Percentiles rank a stretch among this genome's conserved stretches.
Evolutionary conservation across 1,140 invertebrate genomes (phyloP).

Genomic region (Lepidotrigona ventralis): DNA sequence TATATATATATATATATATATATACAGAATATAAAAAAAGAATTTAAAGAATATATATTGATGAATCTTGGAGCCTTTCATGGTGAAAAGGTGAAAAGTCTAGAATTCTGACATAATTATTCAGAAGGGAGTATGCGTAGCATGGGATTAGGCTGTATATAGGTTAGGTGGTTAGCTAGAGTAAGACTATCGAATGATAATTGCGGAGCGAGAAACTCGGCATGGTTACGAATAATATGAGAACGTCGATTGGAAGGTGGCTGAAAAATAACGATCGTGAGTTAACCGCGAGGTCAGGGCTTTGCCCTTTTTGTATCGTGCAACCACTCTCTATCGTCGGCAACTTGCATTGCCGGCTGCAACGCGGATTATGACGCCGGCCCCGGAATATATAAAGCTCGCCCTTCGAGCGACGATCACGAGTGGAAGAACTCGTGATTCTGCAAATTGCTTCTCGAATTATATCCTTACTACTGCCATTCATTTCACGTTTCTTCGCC

Average conservation of each 20-base stretch:
- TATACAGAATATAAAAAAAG: too few relatives aligned
- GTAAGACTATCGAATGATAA: constrained; percentile 40
- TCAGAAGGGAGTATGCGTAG: neutral
- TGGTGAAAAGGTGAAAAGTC: too few relatives aligned
- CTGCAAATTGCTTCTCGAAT: constrained; percentile 56
- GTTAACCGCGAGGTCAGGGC: constrained; percentile 60
- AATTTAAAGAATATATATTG: too few relatives aligned
- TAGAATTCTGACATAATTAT: too few relatives aligned
- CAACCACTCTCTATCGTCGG: constrained; percentile 18
- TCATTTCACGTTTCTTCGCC: neutral
- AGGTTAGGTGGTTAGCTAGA: too few relatives aligned
- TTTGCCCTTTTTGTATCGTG: constrained; percentile 41
- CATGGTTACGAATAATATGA: constrained; percentile 40
- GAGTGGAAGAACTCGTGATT: constrained; percentile 51
- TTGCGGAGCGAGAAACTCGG: constrained; percentile 49
- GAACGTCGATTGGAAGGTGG: constrained; percentile 24
- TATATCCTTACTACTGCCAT: constrained; percentile 39
- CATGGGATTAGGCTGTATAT: neutral
- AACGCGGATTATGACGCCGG: constrained; percentile 37
- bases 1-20: too few relatives aligned
- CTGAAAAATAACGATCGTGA: constrained; percentile 49
- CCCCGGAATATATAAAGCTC: constrained; percentile 58
- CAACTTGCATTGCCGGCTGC: constrained; percentile 41
- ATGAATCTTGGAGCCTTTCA: too few relatives aligned
- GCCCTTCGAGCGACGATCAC: constrained; percentile 45